Evolutionary conservation across 2,888 invertebrate species (phyloP), one percentile per base, ranked within the genome.

Genomic region (Calliphora vomitoria): DNA sequence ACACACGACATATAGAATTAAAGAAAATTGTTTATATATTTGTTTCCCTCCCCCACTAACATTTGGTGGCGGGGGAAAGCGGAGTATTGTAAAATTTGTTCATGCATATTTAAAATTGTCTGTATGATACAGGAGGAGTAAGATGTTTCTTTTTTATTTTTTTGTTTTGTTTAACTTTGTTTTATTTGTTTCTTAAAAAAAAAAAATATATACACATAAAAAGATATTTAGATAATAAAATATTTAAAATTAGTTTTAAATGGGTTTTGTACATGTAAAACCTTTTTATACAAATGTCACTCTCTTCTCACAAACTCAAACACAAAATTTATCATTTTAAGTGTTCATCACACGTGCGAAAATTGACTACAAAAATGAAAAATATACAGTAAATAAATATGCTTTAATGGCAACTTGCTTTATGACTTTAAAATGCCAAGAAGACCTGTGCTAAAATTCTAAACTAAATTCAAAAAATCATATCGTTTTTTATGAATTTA

Each of bases 1-100:
- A 80, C 11, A 71, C 55, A 86, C 74, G 62, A 86, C 82, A 86
- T 47, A 20, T 25, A 86, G 53, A 82, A 79, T 75, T 35, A 62
- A 82, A 86, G 79, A 82, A 86, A 82, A 75, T 82, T 79, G 82
- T 86, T 82, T 69, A 60, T 35, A n/a, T 38, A 60, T 31, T 25
- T 35, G 44, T 62, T 78, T 53, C 11, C 13, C 58, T 69, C 31
- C 35, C 35, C 47, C 20, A 47, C 35, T 13, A 3, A 18, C 20
- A 68, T 53, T 15, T 69, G 0, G 8, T 41, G 20, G n/a, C 20
- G 50, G 41, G 53, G 75, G 31, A 62, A 78, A 72, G 53, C 79
- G 53, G 68, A 74, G n/a, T 41, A 82, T 55, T 64, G 18, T n/a
- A 47, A 80, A 3, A 68, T 41, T 50, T 66, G 38, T 11, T 66